Percentiles rank a stretch among this genome's conserved stretches.
These are phyloP conservation scores for Antechinus flavipes DNA, from an alignment of 2,113 vertebrate genomes.

Conservation along the genomic window DNA sequence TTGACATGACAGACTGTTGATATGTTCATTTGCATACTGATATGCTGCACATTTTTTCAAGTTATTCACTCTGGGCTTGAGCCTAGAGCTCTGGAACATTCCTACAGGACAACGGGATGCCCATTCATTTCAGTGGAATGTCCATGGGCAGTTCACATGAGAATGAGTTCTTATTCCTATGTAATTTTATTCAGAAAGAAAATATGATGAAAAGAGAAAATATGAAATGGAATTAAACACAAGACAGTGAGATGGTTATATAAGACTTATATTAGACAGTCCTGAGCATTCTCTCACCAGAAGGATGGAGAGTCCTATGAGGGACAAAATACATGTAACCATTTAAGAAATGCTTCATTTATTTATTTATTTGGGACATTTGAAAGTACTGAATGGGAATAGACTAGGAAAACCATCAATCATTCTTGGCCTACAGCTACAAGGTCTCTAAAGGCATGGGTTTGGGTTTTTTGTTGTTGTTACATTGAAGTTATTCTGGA, in stretches of 20 bases:
- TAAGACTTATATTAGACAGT: neutral
- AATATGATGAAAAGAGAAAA: neutral
- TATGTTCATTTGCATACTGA: slow-evolving; percentile 68
- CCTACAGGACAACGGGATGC: neutral
- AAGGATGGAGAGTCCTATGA: rapidly evolving
- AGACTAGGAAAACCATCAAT: rapidly evolving
- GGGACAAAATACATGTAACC: neutral
- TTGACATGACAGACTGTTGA: slow-evolving; percentile 69
- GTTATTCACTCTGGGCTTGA: rapidly evolving
- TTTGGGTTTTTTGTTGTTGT: neutral
- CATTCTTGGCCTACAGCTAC: too few species aligned
- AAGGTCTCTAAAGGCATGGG: neutral
- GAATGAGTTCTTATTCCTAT: neutral
- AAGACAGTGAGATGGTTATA: rapidly evolving
- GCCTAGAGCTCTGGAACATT: neutral
- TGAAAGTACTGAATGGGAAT: neutral
- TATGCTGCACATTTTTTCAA: neutral
- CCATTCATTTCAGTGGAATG: neutral
- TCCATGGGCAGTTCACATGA: neutral
- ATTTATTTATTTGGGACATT: neutral
- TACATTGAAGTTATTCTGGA: neutral
- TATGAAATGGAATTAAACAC: neutral
- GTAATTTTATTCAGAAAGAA: neutral
- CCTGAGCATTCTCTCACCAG: rapidly evolving
- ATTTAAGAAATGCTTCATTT: neutral